Evolutionary conservation across 2,797 vertebrate genomes (phyloP).

Genomic region (Xiphophorus birchmanni): DNA sequence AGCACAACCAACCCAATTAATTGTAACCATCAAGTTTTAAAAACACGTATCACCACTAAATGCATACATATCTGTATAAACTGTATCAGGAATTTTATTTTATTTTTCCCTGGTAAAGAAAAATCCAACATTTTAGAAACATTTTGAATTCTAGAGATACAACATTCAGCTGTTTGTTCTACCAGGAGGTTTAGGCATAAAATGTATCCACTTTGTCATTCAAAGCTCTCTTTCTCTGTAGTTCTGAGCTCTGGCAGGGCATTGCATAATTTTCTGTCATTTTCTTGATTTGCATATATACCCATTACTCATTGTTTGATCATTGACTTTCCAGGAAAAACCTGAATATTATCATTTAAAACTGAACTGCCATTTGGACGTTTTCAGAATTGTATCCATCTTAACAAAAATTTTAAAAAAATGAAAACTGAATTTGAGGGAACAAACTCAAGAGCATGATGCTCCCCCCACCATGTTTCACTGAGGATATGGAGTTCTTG

Average conservation of each 20-base stretch:
- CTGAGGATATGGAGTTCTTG: no score
- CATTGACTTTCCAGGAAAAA: neutral
- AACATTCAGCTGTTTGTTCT: neutral
- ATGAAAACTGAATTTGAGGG: neutral
- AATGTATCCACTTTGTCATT: neutral
- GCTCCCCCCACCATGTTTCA: no score
- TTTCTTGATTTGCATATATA: neutral
- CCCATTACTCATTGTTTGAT: neutral
- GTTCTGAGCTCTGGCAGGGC: neutral
- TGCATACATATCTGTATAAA: neutral
- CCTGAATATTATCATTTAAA: neutral
- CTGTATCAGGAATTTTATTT: neutral
- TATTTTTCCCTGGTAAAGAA: neutral
- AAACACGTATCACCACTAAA: neutral
- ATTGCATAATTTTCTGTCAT: neutral
- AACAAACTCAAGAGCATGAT: neutral
- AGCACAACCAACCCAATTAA: slow-evolving; percentile 46
- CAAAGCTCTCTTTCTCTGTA: neutral
- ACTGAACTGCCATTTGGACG: neutral
- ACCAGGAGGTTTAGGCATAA: neutral
- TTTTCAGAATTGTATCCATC: neutral
- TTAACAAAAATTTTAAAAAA: neutral
- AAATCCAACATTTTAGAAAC: neutral
- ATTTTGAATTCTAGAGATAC: neutral
- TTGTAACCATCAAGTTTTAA: slow-evolving; percentile 34